A percentile compares a stretch with the other conserved stretches of the same genome.
Conservation (phyloP, 2,113 vertebrate genomes). For the Cavia porcellus region DNA sequence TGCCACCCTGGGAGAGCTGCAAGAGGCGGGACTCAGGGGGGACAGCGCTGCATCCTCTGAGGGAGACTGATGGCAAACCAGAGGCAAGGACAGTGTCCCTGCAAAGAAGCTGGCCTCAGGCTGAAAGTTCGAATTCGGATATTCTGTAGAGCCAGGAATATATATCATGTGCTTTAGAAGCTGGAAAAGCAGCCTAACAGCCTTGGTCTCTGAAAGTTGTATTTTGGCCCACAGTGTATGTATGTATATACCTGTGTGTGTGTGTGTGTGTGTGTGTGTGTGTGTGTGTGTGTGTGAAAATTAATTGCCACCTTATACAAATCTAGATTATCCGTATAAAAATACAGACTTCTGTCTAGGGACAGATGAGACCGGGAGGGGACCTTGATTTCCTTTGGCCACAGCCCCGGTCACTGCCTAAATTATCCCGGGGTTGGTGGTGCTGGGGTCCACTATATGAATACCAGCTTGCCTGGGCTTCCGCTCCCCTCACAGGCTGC, state of each 20-base stretch:
- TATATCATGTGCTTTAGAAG: neutral
- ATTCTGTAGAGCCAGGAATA: neutral
- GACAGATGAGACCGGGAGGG: neutral
- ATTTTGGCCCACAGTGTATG: neutral
- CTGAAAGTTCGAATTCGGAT: neutral
- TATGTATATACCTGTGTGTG: too few relatives aligned
- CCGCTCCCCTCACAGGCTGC: neutral
- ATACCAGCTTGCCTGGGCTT: neutral
- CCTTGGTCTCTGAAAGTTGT: neutral
- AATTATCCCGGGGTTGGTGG: neutral
- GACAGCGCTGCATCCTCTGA: neutral
- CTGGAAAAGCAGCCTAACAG: neutral
- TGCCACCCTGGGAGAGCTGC: neutral
- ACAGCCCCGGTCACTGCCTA: neutral
- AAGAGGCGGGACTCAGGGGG: neutral
- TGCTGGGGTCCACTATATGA: neutral
- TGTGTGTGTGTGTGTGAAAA: neutral
- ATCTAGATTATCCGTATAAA: neutral
- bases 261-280: neutral
- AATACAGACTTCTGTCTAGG: neutral
- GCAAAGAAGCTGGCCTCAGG: neutral
- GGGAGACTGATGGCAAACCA: neutral
- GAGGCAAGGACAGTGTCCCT: neutral
- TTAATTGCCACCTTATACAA: neutral
- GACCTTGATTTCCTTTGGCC: neutral